Percentiles rank a stretch among this genome's conserved stretches.
Evolutionary conservation across 2,888 invertebrate species (phyloP).

Genomic region (Sinhomidia bicolor): DNA sequence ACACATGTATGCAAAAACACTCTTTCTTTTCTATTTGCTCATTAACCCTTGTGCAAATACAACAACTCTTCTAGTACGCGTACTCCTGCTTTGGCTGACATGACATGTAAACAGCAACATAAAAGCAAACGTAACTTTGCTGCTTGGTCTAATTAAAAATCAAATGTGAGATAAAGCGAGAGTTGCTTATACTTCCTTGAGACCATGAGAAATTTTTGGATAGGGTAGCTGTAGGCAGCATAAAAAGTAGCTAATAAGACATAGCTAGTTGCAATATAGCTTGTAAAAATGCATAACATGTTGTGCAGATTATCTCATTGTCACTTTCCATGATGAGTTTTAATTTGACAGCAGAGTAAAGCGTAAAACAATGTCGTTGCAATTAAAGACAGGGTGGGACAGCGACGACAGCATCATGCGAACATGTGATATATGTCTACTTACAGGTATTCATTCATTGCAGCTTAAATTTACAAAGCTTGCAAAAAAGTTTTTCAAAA

Average conservation of each 20-base stretch:
- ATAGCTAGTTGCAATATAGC: neutral
- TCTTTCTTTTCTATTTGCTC: neutral
- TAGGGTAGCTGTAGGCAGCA: neutral
- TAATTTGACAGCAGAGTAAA: neutral
- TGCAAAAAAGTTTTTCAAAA: no score
- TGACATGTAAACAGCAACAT: neutral
- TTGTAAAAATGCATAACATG: neutral
- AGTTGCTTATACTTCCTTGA: neutral
- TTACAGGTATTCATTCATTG: neutral
- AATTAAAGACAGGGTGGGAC: slow-evolving; percentile 20
- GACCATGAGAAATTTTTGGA: neutral
- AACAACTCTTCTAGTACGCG: no score
- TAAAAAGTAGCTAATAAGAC: neutral
- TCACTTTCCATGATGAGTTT: slow-evolving; percentile 9
- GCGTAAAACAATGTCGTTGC: neutral
- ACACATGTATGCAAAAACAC: neutral
- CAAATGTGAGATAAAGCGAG: neutral
- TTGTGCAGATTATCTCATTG: neutral
- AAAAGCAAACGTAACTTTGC: neutral
- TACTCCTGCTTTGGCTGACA: neutral
- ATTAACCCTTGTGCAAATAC: slow-evolving; percentile 9
- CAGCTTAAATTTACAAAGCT: no score
- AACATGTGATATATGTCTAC: neutral
- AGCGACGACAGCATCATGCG: neutral
- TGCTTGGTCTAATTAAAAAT: neutral